Evolutionary conservation across 2,888 invertebrate genomes (phyloP), one percentile per base, ranked within the genome.

Genomic region (Heliothis peltigera): DNA sequence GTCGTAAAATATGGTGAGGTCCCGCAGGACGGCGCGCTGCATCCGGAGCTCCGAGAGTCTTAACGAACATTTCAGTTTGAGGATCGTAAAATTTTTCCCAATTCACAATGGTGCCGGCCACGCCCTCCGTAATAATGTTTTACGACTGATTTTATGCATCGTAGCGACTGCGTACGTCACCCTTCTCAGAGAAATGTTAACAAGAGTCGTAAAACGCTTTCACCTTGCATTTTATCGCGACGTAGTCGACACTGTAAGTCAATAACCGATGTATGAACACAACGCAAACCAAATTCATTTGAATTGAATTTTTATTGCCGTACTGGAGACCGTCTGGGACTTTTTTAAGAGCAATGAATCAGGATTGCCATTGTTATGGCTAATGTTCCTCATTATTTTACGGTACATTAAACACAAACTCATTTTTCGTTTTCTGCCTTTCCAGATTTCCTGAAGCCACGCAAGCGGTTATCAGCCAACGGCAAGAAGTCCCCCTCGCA

Each of bases 391-490:
- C 46, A 53, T 64, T 56, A 6, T 22, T 32, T 47, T 46, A 49
- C 12, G 22, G 32, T 19, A 60, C 21, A 21, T 35, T 10, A 47
- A 60, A 47, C 57, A 28, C 59, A 47, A 47, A 55, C 75, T 76
- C 67, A 77, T 48, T 60, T 68, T 4, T 25, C 35, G 62, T 75
- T 77, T 75, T 84, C 77, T 77, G 56, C 86, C 66, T 88, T 95
- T 96, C 39, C 96, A 97, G 97, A 96, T 95, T 97, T 95, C 92
- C 94, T 97, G 96, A 96, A 96, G 87, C 95, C 96, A 64, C 96
- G 96, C 89, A 96, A 96, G 88, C 95, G 96, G 88, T 87, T 95
- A 87, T 89, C 95, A 75, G 92, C 87, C 85, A 89, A 81, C 75
- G 93, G 92, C 76, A 93, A 96, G 89, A 95, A 94, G 87, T 94